Evolutionary conservation across 1,140 invertebrate species (phyloP).

Genomic region (Akabosia matsudoensis): DNA sequence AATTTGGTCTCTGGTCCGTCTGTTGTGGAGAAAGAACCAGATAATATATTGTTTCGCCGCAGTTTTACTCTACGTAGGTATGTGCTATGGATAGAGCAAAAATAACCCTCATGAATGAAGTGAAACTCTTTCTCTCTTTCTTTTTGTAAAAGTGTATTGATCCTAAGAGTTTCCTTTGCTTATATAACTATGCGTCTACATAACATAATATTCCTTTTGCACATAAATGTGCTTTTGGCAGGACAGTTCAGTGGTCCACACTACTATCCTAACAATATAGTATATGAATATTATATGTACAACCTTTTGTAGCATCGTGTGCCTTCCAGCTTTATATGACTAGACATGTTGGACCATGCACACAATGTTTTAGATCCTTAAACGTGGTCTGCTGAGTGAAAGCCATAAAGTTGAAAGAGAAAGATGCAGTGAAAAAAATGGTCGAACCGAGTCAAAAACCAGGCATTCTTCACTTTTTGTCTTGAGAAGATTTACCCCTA

Average conservation of each 20-base stretch:
- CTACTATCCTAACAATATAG: neutral
- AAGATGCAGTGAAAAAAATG: neutral
- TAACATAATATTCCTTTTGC: no score
- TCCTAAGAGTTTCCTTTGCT: neutral
- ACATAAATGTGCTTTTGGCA: no score
- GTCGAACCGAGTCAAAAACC: no score
- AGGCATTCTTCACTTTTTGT: neutral
- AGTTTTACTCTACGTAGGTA: no score
- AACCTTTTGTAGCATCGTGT: neutral
- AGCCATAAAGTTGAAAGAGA: neutral
- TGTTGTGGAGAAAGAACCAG: neutral
- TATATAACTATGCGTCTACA: neutral
- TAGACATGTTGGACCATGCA: neutral
- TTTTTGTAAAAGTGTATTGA: neutral
- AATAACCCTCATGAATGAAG: slow-evolving; percentile 10
- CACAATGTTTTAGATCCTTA: neutral
- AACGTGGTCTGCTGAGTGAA: neutral
- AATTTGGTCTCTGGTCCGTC: neutral
- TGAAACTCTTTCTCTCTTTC: neutral
- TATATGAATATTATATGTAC: neutral
- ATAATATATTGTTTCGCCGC: neutral
- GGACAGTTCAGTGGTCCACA: neutral
- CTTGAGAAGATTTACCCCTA: no score
- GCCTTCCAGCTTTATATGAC: neutral
- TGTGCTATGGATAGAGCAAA: neutral